Evolutionary conservation across 2,797 vertebrate species (phyloP).

Genomic region (Cryptoblepharus egeriae): DNA sequence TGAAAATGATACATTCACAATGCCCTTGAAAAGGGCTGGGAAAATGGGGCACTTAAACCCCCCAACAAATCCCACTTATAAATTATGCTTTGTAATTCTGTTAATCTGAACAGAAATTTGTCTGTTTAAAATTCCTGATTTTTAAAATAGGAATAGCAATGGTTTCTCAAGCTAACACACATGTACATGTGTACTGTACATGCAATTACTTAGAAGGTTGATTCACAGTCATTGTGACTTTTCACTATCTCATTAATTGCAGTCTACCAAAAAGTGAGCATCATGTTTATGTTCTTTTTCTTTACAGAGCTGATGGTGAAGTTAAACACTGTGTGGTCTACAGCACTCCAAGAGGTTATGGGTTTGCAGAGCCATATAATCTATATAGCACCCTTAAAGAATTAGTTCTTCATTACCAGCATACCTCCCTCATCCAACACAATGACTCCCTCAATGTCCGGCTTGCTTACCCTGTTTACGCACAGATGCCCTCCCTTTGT

Average conservation of each 20-base stretch:
- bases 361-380: conserved; percentile 96
- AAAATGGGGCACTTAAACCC: no score
- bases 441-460: conserved; percentile 95
- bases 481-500: conserved; percentile 90
- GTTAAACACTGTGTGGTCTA: conserved; percentile 98
- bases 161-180: background rate
- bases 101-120: no score
- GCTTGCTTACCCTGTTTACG: conserved; percentile 92
- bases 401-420: conserved; percentile 96
- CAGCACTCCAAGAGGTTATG: conserved; percentile 92
- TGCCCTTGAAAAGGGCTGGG: no score
- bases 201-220: background rate
- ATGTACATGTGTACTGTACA: no score
- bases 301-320: conserved; percentile 88
- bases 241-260: background rate
- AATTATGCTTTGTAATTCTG: no score
- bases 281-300: conserved; percentile 46
- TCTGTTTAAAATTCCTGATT: no score
- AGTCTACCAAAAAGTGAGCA: background rate
- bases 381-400: conserved; percentile 95
- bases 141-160: no score
- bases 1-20: no score
- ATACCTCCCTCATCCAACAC: conserved; percentile 95
- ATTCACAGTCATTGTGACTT: background rate
- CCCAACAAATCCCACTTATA: no score